Conservation (phyloP, 2,888 invertebrate species). For the Synergus itoensis region DNA sequence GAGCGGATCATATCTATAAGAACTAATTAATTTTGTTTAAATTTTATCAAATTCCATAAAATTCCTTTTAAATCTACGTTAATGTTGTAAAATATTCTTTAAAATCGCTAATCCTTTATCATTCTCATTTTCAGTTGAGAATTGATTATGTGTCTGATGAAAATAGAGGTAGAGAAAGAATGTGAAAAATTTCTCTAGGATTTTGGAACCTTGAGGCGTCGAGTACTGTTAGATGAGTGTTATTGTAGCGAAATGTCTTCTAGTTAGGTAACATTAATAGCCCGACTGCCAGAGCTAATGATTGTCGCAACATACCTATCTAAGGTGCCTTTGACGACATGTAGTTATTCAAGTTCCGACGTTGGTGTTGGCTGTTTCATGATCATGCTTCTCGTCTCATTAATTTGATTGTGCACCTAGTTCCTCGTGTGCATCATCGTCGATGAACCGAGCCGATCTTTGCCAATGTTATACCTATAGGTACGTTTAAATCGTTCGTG, state of each 20-base stretch:
- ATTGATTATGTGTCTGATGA: background rate
- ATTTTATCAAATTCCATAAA: no score
- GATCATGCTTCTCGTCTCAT: conserved; percentile 51
- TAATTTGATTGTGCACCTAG: conserved; percentile 53
- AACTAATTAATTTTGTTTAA: conserved; percentile 55
- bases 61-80: no score
- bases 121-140: background rate
- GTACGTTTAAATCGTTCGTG: background rate
- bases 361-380: conserved; percentile 52
- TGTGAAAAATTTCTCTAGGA: background rate
- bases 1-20: conserved; percentile 58
- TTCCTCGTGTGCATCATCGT: conserved; percentile 41
- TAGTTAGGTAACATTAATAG: conserved; percentile 64
- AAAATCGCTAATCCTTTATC: background rate
- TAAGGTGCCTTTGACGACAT: conserved; percentile 66
- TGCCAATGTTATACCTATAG: conserved; percentile 53
- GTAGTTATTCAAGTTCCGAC: conserved; percentile 52
- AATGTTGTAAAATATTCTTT: conserved; percentile 15
- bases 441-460: conserved; percentile 52
- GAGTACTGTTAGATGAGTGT: conserved; percentile 1
- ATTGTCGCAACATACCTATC: conserved; percentile 64
- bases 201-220: conserved; percentile 25
- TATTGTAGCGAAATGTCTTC: conserved; percentile 18
- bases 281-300: conserved; percentile 64
- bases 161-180: background rate